Base-by-base conservation (phyloP, 1,140 invertebrate species). In the Gryon sp. region DNA sequence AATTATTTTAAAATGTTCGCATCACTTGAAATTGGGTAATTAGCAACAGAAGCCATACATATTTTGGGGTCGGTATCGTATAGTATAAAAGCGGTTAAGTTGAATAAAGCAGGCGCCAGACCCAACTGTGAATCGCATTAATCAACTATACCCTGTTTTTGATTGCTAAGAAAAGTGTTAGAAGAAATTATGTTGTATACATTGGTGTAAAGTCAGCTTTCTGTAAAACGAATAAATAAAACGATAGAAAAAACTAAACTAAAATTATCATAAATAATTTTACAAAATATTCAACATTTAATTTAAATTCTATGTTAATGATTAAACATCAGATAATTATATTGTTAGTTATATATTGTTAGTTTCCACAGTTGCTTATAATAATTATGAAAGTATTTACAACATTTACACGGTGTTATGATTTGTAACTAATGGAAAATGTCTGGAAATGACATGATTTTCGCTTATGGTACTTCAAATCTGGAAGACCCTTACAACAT, bases 91-190 rank as follows among this genome's bases (percentile, higher is more conserved):
- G 78, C 62, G 63, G 70, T 70, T 62, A 15, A 55, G 52, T 59
- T 77, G 79, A 77, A 78, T 73, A 72, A 62, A 69, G 68, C 75
- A 78, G 53, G 79, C 82, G 84, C 81, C 84, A 82, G 38, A 78
- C 78, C 81, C 86, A 87, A 86, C 83, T 87, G 85, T 63, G 83
- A 85, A 85, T 83, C 82, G 46, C 84, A 88, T 88, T 88, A 87
- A 88, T 88, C 87, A 88, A 79, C 78, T 59, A 15, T 43, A 52
- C 53, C 14, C 60, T 69, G 53, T 52, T 48, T 72, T 63, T 76
- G 73, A 69, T 38, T 22, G 53, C 46, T 12, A 69, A 69, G 32
- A 68, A 45, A 68, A 53, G 55, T 65, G 36, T 66, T 38, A 15
- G 7, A 15, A 38, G 7, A 20, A 38, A 38, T 12, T 34, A 12